Percentiles rank a stretch among this genome's conserved stretches.
Evolutionary conservation across 2,888 invertebrate genomes (phyloP).

Genomic region (Drosophila infuscata): DNA sequence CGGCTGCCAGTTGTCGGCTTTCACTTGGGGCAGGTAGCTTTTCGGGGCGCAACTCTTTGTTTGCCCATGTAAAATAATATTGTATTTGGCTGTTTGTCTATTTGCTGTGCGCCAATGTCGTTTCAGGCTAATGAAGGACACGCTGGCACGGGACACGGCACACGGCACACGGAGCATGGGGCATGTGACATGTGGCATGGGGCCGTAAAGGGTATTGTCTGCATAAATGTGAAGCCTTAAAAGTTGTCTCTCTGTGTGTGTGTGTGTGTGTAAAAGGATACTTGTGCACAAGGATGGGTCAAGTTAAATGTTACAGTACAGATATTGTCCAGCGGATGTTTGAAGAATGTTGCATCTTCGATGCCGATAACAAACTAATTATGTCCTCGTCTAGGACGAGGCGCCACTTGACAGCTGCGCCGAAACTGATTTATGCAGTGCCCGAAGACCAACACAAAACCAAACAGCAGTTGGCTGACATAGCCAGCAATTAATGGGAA

Average conservation of each 20-base stretch:
- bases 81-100: slow-evolving; percentile 55
- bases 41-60: slow-evolving; percentile 39
- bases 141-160: background rate
- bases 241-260: background rate
- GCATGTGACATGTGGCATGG: background rate
- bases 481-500: slow-evolving; percentile 66
- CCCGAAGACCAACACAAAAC: slow-evolving; percentile 29
- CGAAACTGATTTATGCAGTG: slow-evolving; percentile 62
- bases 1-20: background rate
- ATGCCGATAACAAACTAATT: slow-evolving; percentile 11
- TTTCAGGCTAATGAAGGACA: slow-evolving; percentile 65
- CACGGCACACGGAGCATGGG: background rate
- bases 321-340: slow-evolving; percentile 12
- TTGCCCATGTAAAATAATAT: slow-evolving; percentile 73
- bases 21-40: background rate
- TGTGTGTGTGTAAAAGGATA: slow-evolving; percentile 3
- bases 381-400: slow-evolving; percentile 20
- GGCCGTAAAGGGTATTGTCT: slow-evolving; percentile 6
- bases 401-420: slow-evolving; percentile 63
- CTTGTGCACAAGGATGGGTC: background rate
- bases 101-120: slow-evolving; percentile 47
- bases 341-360: background rate
- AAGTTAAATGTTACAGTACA: slow-evolving; percentile 2
- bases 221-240: slow-evolving; percentile 1
- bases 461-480: slow-evolving; percentile 70